These are phyloP conservation scores for Girardinus metallicus DNA, from an alignment of 2,797 vertebrate genomes.

Conservation along the genomic window DNA sequence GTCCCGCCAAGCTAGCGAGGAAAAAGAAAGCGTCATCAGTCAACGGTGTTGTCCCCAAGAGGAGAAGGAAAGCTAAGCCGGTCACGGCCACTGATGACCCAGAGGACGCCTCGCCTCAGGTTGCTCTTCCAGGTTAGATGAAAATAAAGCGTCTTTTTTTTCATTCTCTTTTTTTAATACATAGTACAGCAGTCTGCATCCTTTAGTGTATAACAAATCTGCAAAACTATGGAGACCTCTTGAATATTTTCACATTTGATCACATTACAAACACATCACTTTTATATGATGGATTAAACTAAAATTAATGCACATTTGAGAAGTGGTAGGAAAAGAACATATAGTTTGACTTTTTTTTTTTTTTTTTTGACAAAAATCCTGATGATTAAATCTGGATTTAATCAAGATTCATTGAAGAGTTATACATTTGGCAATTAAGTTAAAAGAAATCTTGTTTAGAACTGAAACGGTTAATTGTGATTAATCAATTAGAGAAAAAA, in stretches of 20 bases:
- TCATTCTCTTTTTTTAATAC: too few relatives aligned
- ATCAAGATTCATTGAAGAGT: background rate
- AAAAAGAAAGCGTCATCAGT: conserved; percentile 70
- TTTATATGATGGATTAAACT: background rate
- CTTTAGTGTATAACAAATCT: background rate
- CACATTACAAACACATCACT: background rate
- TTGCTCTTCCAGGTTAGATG: conserved; percentile 81
- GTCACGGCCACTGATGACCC: conserved; percentile 58
- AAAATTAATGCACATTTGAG: background rate
- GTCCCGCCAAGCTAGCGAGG: conserved; percentile 83
- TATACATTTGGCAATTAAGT: too few relatives aligned
- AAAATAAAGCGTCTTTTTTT: background rate
- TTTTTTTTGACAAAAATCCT: too few relatives aligned
- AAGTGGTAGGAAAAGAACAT: background rate
- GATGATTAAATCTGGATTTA: too few relatives aligned
- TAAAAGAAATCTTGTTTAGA: background rate
- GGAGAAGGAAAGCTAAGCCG: conserved; percentile 76
- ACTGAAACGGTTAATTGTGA: too few relatives aligned
- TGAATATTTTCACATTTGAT: background rate
- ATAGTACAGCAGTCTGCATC: background rate
- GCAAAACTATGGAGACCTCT: background rate
- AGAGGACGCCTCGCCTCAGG: conserved; percentile 66
- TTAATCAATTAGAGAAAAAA: too few relatives aligned
- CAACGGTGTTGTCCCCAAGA: conserved; percentile 22
- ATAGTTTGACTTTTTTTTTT: too few relatives aligned